Evolutionary conservation across 2,797 vertebrate genomes (phyloP).

Genomic region (Todus mexicanus): DNA sequence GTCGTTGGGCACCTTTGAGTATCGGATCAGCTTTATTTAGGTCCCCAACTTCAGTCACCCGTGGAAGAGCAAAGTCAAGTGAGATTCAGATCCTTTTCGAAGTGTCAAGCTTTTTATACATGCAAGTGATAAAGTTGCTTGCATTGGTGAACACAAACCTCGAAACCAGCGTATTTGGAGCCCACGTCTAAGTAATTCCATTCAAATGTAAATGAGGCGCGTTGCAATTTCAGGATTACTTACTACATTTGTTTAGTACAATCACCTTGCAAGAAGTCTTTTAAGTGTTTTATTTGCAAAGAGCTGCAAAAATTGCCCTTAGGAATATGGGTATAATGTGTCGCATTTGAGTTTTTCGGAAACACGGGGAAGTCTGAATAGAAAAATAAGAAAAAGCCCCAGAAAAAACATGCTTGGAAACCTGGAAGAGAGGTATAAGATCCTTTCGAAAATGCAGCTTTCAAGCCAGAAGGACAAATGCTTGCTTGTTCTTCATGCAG

Average conservation of each 20-base stretch:
- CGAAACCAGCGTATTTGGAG: not conserved
- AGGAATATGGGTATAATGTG: not conserved
- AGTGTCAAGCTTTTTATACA: not conserved
- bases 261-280: slow-evolving; percentile 28
- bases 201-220: slow-evolving; percentile 43
- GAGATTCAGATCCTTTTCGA: not conserved
- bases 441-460: not conserved
- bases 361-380: not conserved
- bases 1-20: not conserved
- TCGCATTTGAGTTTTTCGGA: not conserved
- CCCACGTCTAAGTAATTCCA: slow-evolving; percentile 24
- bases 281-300: not conserved
- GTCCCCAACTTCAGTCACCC: not conserved
- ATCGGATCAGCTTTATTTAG: not conserved
- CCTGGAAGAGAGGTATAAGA: not conserved
- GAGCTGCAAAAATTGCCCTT: slow-evolving; percentile 1
- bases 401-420: not conserved
- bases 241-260: slow-evolving; percentile 46
- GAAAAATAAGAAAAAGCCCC: not conserved
- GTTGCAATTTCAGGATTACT: slow-evolving; percentile 47
- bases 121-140: not conserved
- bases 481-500: not conserved
- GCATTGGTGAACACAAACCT: not conserved
- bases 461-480: not conserved
- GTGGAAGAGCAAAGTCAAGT: not conserved